A percentile compares a stretch with the other conserved stretches of the same genome.
Evolutionary conservation across 2,888 invertebrate genomes (phyloP).

Genomic region (Caenorhabditis parvicauda): DNA sequence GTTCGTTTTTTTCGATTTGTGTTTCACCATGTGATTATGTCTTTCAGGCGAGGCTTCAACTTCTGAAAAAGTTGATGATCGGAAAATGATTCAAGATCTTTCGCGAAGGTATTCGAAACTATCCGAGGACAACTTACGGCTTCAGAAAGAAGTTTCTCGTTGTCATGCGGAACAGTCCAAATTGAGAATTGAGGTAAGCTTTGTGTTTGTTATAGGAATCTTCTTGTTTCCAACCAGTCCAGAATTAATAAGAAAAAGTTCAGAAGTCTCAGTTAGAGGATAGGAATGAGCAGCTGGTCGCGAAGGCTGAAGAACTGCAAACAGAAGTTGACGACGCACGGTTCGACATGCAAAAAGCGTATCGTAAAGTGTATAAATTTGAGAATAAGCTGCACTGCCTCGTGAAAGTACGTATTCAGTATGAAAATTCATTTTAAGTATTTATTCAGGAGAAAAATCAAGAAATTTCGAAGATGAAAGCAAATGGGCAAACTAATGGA

Average conservation of each 20-base stretch:
- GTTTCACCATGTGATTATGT: too few relatives aligned
- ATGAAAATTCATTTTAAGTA: too few relatives aligned
- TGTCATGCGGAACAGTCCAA: background rate
- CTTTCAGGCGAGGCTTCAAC: too few relatives aligned
- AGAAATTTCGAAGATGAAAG: too few relatives aligned
- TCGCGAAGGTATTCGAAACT: background rate
- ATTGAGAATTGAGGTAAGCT: background rate
- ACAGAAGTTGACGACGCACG: conserved; percentile 94
- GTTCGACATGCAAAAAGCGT: conserved; percentile 67
- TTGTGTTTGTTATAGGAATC: too few relatives aligned
- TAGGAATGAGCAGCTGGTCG: conserved; percentile 4
- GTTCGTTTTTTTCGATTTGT: too few relatives aligned
- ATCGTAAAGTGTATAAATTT: conserved; percentile 42
- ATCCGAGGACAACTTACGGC: background rate
- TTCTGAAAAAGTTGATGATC: background rate
- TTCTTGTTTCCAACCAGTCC: too few relatives aligned
- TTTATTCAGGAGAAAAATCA: too few relatives aligned
- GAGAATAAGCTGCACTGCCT: conserved; percentile 30
- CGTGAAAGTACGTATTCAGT: conserved; percentile 11
- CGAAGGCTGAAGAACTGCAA: conserved; percentile 70
- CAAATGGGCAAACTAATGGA: conserved; percentile 6
- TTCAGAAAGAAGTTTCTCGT: conserved; percentile 1
- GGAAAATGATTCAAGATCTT: background rate
- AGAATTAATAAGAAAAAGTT: too few relatives aligned
- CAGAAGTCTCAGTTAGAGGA: conserved; percentile 5